Percentiles rank a stretch among this genome's conserved stretches.
Evolutionary conservation across 2,888 invertebrate species (phyloP).

Genomic region (Idaea aversata): DNA sequence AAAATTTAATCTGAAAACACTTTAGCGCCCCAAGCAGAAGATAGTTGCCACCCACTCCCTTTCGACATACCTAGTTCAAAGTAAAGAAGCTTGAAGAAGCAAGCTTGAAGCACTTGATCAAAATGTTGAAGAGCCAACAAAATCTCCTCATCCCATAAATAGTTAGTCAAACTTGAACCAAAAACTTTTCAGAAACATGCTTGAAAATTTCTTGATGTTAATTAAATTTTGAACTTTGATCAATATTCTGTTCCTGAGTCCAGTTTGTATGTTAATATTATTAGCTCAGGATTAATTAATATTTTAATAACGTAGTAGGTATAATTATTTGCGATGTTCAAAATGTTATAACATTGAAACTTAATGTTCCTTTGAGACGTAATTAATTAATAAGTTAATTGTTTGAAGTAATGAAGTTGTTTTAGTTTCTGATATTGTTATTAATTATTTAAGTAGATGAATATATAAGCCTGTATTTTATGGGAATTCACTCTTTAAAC

Average conservation of each 20-base stretch:
- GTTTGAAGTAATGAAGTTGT: background rate
- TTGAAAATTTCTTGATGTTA: background rate
- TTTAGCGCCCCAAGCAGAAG: too few relatives aligned
- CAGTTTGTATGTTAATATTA: background rate
- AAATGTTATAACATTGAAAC: constrained; percentile 9
- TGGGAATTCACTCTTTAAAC: too few relatives aligned
- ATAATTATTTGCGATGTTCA: background rate
- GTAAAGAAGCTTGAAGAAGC: too few relatives aligned
- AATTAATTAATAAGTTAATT: background rate
- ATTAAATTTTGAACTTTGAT: background rate
- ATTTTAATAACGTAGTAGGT: background rate
- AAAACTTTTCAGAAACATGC: background rate
- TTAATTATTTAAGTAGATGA: too few relatives aligned
- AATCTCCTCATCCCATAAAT: background rate
- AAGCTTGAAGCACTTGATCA: too few relatives aligned
- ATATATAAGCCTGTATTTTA: too few relatives aligned
- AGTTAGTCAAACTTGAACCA: background rate
- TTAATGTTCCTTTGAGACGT: background rate
- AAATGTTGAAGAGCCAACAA: background rate
- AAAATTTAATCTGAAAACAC: too few relatives aligned
- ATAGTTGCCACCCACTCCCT: too few relatives aligned
- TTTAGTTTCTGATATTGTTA: background rate
- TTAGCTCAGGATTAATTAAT: background rate
- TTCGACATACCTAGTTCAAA: too few relatives aligned
- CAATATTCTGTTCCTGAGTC: background rate